A percentile compares a stretch with the other conserved stretches of the same genome.
Evolutionary conservation across 2,888 invertebrate genomes (phyloP).

Genomic region (Drosophila tanythrix): DNA sequence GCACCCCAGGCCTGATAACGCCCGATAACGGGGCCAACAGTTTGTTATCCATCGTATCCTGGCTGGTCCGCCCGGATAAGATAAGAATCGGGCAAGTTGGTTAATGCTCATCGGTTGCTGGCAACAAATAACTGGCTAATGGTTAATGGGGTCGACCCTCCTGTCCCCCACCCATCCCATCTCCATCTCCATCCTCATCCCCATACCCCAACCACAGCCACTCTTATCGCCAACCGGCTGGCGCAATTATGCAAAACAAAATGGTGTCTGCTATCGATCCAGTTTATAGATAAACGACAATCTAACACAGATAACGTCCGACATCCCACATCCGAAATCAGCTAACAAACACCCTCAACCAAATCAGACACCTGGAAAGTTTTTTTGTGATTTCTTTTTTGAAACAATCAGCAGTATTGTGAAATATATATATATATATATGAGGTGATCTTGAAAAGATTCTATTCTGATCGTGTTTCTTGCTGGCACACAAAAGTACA

Average conservation of each 20-base stretch:
- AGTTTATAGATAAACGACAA: constrained; percentile 36
- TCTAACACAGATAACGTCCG: constrained; percentile 30
- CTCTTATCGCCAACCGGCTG: constrained; percentile 55
- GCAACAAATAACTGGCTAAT: constrained; percentile 1
- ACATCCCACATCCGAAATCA: constrained; percentile 13
- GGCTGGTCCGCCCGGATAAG: constrained; percentile 67
- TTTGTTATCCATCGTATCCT: constrained; percentile 54
- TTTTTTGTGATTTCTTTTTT: background rate
- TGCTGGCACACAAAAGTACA: background rate
- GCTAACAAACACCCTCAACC: constrained; percentile 5
- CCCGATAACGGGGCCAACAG: constrained; percentile 13
- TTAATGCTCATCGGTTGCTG: constrained; percentile 18
- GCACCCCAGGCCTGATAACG: constrained; percentile 6
- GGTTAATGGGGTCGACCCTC: constrained; percentile 42
- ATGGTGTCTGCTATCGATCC: constrained; percentile 71
- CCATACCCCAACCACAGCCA: background rate
- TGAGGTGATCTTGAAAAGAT: background rate
- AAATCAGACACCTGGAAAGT: constrained; percentile 21
- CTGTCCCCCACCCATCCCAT: background rate
- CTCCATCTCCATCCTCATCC: constrained; percentile 23
- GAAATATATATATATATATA: background rate
- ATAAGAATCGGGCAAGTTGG: constrained; percentile 57
- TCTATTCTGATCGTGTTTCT: background rate
- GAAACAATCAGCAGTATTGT: background rate
- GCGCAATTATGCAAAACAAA: constrained; percentile 80